Conservation (phyloP, 1,140 invertebrate genomes). For the Diorhabda elongata region DNA sequence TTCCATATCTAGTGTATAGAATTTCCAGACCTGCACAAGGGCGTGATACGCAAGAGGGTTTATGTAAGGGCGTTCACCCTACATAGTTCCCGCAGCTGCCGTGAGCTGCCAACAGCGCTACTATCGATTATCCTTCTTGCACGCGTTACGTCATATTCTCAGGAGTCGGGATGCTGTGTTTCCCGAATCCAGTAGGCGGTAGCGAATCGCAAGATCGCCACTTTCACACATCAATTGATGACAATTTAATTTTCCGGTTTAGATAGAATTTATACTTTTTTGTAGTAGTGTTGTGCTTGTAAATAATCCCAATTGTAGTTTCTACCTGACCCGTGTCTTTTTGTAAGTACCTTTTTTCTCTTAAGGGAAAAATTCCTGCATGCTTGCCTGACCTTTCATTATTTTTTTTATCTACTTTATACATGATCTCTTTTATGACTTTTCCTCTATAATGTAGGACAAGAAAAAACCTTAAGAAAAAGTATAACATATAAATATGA, state of each 20-base stretch:
- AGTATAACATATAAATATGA: no score
- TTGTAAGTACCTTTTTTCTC: not conserved
- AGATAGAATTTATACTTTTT: slow-evolving; percentile 17
- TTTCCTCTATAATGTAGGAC: no score
- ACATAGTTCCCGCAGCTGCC: slow-evolving; percentile 32
- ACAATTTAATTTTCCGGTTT: slow-evolving; percentile 8
- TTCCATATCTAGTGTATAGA: not conserved
- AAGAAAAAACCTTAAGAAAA: no score
- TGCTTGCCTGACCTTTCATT: not conserved
- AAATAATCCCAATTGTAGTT: not conserved
- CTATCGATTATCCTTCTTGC: slow-evolving; percentile 45
- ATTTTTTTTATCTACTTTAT: not conserved
- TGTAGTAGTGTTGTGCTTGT: slow-evolving; percentile 11
- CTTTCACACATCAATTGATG: slow-evolving; percentile 11
- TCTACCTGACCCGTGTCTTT: not conserved
- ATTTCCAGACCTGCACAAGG: slow-evolving; percentile 14
- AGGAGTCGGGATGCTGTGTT: slow-evolving; percentile 40
- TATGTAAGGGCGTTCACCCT: slow-evolving; percentile 46
- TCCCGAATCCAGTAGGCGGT: slow-evolving; percentile 34
- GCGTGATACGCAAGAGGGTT: slow-evolving; percentile 12
- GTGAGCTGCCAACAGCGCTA: slow-evolving; percentile 40
- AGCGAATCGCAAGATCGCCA: slow-evolving; percentile 24
- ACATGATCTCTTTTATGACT: no score
- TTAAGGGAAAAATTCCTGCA: not conserved
- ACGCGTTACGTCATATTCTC: slow-evolving; percentile 38